Evolutionary conservation across 2,113 vertebrate genomes (phyloP).

Genomic region (Eulemur macaco): DNA sequence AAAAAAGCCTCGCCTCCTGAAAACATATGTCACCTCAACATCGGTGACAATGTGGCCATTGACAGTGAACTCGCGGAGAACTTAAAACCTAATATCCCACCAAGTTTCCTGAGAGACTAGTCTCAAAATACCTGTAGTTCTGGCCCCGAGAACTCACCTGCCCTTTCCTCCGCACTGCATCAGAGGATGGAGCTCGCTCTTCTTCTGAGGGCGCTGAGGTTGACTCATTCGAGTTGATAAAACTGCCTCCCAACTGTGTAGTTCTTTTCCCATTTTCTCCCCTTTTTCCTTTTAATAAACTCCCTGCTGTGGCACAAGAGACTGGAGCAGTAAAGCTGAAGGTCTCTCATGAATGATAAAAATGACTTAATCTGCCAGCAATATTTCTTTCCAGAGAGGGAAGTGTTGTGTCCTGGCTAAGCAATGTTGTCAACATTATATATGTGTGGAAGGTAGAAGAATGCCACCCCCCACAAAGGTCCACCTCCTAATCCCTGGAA

Average conservation of each 20-base stretch:
- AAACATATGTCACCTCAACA: not conserved
- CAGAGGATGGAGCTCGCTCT: not conserved
- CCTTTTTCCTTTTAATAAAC: constrained; percentile 58
- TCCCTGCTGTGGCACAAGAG: constrained; percentile 51
- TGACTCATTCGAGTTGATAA: constrained; percentile 29
- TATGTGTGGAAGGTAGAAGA: not conserved
- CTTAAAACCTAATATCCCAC: not conserved
- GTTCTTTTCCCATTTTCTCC: not conserved
- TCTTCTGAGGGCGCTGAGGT: not conserved
- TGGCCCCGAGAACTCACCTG: not conserved
- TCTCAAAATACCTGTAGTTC: not conserved
- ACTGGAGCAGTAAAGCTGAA: not conserved
- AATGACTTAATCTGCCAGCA: constrained; percentile 51
- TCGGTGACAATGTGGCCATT: not conserved
- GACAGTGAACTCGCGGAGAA: not conserved
- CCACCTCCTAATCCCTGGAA: not conserved
- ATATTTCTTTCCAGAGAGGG: not conserved
- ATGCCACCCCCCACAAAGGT: not conserved
- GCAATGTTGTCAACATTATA: not conserved
- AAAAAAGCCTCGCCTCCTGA: not conserved
- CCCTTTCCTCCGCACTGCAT: constrained; percentile 30
- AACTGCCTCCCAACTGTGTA: not conserved
- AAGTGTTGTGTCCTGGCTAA: constrained; percentile 48
- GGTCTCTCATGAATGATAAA: constrained; percentile 38
- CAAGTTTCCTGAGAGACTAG: not conserved